phyloP scores from a whole-genome alignment of 2,888 invertebrate genomes.

The Carcina quercana region DNA sequence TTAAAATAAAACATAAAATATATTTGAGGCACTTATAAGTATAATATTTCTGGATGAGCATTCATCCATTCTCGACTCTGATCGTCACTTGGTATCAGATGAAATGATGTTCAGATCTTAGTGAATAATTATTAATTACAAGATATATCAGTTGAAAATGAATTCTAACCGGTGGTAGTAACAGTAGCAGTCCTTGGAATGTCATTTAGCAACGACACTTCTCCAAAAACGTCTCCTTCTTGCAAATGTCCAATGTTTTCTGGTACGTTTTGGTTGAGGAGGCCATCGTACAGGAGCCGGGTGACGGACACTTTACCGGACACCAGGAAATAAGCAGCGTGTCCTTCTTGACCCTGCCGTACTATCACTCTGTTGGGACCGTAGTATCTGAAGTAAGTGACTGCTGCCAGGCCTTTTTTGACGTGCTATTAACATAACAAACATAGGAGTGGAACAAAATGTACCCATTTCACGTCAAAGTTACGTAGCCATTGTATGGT shows the following conservation, averaged over 20 bases:
- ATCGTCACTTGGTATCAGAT: too few relatives aligned
- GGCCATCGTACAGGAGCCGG: slow-evolving; percentile 64
- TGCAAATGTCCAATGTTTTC: slow-evolving; percentile 67
- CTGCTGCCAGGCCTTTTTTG: slow-evolving; percentile 75
- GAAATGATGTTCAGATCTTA: too few relatives aligned
- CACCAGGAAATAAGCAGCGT: slow-evolving; percentile 78
- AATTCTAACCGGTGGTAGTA: slow-evolving; percentile 62
- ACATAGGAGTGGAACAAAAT: too few relatives aligned
- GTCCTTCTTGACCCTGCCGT: slow-evolving; percentile 74
- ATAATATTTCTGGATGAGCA: too few relatives aligned
- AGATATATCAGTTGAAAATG: too few relatives aligned
- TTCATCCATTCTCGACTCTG: too few relatives aligned
- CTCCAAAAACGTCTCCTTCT: slow-evolving; percentile 78
- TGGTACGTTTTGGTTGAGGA: slow-evolving; percentile 54
- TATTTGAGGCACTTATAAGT: too few relatives aligned
- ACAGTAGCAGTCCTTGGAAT: slow-evolving; percentile 76
- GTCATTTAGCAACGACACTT: slow-evolving; percentile 77
- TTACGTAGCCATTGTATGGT: too few relatives aligned
- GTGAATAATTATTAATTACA: too few relatives aligned
- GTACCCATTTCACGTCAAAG: too few relatives aligned
- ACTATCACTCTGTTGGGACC: slow-evolving; percentile 75
- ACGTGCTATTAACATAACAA: too few relatives aligned
- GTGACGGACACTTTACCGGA: slow-evolving; percentile 71
- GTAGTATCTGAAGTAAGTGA: slow-evolving; percentile 76
- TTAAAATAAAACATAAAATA: too few relatives aligned